Conservation (phyloP, 2,797 vertebrate genomes). For the Oreochromis grahami region DNA sequence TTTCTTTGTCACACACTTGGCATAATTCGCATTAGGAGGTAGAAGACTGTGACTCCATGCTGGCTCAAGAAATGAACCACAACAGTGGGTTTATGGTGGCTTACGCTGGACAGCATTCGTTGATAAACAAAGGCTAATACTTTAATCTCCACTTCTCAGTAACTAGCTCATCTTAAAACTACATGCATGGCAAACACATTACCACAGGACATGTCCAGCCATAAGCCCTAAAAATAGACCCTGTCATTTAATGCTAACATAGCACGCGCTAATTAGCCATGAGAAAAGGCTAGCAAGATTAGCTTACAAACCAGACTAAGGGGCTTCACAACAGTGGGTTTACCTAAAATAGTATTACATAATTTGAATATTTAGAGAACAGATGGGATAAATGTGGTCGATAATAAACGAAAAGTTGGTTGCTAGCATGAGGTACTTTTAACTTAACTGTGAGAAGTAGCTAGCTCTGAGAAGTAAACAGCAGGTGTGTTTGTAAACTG, state of each 20-base stretch:
- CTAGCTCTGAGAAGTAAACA: conserved; percentile 1
- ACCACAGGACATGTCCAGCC: conserved; percentile 11
- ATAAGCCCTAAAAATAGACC: conserved; percentile 18
- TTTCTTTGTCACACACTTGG: background rate
- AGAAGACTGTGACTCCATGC: background rate
- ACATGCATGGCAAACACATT: background rate
- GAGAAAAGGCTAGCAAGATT: background rate
- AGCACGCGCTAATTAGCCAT: background rate
- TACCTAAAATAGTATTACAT: background rate
- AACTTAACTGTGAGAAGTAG: background rate
- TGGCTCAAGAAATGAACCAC: background rate
- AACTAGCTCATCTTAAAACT: conserved; percentile 9
- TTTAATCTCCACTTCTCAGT: conserved; percentile 65
- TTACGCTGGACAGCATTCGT: background rate
- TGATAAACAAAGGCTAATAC: conserved; percentile 70
- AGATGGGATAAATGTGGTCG: no score
- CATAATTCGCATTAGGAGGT: background rate
- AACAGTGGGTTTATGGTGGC: background rate
- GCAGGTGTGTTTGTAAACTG: background rate
- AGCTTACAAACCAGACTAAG: background rate
- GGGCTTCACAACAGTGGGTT: background rate
- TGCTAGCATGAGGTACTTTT: background rate
- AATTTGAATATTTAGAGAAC: background rate
- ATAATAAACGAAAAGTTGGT: background rate
- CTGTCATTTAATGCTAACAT: background rate